Percentiles rank a stretch among this genome's conserved stretches.
Evolutionary conservation across 1,140 invertebrate genomes (phyloP).

Genomic region (Homarus americanus): DNA sequence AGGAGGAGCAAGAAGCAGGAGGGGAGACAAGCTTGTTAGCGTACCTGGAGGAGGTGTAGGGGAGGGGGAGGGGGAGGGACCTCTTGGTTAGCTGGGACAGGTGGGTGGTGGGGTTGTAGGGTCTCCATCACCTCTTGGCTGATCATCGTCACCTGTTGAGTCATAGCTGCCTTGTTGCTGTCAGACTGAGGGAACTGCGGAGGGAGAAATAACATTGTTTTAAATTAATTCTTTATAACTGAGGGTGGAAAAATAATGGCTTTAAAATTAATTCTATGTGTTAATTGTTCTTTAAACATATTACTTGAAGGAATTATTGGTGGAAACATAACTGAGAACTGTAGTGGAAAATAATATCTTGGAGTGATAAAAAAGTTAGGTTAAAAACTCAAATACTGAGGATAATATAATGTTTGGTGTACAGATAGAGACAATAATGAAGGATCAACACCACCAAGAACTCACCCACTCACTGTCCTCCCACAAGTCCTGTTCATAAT

Average conservation of each 20-base stretch:
- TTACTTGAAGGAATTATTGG: no score
- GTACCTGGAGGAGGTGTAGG: constrained; percentile 75
- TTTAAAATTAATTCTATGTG: no score
- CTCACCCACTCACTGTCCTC: constrained; percentile 78
- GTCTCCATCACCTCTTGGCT: constrained; percentile 92
- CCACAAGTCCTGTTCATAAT: constrained; percentile 96
- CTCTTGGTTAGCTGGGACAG: constrained; percentile 77
- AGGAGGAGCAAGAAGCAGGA: no score
- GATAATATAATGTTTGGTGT: no score
- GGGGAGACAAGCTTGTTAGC: constrained; percentile 35
- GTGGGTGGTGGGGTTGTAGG: constrained; percentile 83
- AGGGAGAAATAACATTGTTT: not conserved
- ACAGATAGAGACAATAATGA: no score
- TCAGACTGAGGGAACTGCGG: constrained; percentile 48
- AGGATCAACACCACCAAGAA: no score
- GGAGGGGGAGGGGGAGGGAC: constrained; percentile 86
- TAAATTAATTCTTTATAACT: not conserved
- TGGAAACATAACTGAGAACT: no score
- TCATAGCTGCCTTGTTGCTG: constrained; percentile 79
- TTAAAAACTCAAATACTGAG: no score
- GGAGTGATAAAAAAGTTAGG: no score
- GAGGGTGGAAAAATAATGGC: no score
- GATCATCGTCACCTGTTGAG: constrained; percentile 94
- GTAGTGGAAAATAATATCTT: no score
- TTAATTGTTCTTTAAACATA: no score